These are phyloP conservation scores for rat (Rattus norvegicus) DNA, from an alignment of 2,113 vertebrate genomes.

Conservation along the genomic window DNA sequence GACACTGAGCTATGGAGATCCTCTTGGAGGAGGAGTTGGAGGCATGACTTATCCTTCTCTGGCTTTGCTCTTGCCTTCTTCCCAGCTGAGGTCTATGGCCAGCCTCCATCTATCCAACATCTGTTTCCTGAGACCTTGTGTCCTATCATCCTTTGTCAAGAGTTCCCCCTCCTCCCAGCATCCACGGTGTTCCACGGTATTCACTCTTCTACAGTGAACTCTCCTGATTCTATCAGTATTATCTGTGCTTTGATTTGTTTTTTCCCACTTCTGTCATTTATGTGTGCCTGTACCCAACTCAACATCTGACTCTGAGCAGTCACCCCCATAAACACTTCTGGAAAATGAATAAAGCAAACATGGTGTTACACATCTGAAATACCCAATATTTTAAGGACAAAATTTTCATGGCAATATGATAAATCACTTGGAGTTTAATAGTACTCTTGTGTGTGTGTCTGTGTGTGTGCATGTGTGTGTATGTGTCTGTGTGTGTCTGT, in stretches of 20 bases:
- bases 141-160: not conserved
- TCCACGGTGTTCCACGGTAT: not conserved
- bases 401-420: not conserved
- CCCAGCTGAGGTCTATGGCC: no score
- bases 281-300: not conserved
- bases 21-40: not conserved
- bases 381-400: not conserved
- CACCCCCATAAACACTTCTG: slow-evolving; percentile 22
- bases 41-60: not conserved
- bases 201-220: not conserved
- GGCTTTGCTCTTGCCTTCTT: not conserved
- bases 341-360: slow-evolving; percentile 24
- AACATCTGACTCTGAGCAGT: slow-evolving; percentile 10
- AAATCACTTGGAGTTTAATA: slow-evolving; percentile 13
- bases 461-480: not conserved
- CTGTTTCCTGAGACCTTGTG: not conserved
- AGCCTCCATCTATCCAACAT: not conserved
- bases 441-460: not conserved
- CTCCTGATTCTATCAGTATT: not conserved
- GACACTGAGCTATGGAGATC: not conserved
- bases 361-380: not conserved
- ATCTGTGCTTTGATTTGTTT: not conserved
- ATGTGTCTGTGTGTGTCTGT: not conserved
- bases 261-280: not conserved
- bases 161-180: not conserved